Evolutionary conservation across 2,888 invertebrate genomes (phyloP), one percentile per base, ranked within the genome.

Genomic region (Hirtodrosophila histrioides): DNA sequence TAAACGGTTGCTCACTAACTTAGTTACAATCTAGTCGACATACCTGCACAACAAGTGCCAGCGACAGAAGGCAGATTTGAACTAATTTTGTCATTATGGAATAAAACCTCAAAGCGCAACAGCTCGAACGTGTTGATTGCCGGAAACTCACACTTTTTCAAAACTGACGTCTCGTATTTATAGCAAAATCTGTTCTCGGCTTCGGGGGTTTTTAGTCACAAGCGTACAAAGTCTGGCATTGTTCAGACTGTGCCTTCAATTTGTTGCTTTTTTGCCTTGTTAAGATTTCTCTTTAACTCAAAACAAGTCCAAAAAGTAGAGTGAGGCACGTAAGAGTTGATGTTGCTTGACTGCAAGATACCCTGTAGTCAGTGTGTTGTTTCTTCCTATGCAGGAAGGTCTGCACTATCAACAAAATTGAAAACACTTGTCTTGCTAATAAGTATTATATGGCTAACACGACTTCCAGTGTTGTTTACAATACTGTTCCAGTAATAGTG

Each of bases 11-110:
- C 40, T 12, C 8, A 41, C 31, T 46, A 31, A 1, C 27, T 4
- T 24, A 1, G 10, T 17, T 24, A 40, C 10, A 9, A n/a, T 27
- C 24, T 17, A 31, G 9, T 44, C 24, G 33, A 73, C 75, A 60
- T 72, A 88, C 88, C 79, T 86, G 86, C 7, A 70, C 69, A 40
- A 63, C 70, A 27, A 75, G 74, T 10, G 67, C 75, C 31, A 85
- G 63, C 48, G 78, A 68, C 40, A 88, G 24, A 10, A 86, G 44
- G 43, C 77, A 73, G 51, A 86, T 58, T 54, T 78, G 60, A 60
- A 72, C 72, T 23, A 83, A 70, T 71, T 81, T 87, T 37, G 78
- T 49, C 88, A 89, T 88, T 64, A 5, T 66, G 35, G 44, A 57
- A 27, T 58, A 35, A 41, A 51, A 49, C 10, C 36, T 50, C 24